Evolutionary conservation across 2,113 vertebrate species (phyloP).

Genomic region (Caranx melampygus): DNA sequence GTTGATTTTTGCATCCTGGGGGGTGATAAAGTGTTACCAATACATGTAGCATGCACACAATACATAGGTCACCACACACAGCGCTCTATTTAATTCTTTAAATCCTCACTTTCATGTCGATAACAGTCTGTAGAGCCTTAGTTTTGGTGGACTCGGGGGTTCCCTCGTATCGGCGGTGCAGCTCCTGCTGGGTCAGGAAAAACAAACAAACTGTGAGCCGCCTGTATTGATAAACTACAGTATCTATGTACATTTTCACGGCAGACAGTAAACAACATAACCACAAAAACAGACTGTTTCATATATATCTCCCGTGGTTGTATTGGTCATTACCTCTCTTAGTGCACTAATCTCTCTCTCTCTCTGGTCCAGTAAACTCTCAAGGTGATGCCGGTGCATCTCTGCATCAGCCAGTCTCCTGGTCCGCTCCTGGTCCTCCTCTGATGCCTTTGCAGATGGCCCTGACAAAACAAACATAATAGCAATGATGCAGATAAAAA

Average conservation of each 20-base stretch:
- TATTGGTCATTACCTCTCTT: conserved; percentile 87
- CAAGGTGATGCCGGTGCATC: conserved; percentile 96
- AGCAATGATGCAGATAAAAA: background rate
- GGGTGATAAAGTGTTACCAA: conserved; percentile 2
- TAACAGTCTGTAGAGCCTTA: conserved; percentile 97
- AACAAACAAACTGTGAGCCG: background rate
- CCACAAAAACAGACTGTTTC: background rate
- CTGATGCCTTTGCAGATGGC: conserved; percentile 93
- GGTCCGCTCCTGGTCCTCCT: conserved; percentile 97
- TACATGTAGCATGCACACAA: background rate
- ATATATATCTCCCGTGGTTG: background rate
- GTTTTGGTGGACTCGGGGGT: conserved; percentile 97
- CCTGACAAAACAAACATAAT: conserved; percentile 66
- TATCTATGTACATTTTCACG: background rate
- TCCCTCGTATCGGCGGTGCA: conserved; percentile 95
- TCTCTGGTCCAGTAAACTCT: conserved; percentile 96
- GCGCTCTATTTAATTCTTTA: background rate
- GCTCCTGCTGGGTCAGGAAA: conserved; percentile 85
- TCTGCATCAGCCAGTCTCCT: conserved; percentile 95
- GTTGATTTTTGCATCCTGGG: conserved; percentile 95
- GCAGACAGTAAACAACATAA: background rate
- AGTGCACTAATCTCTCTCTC: conserved; percentile 93
- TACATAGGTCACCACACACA: background rate
- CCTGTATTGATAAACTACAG: background rate
- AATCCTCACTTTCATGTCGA: conserved; percentile 96